phyloP scores from a whole-genome alignment of 2,113 vertebrate genomes.

The Psittacus erithacus region DNA sequence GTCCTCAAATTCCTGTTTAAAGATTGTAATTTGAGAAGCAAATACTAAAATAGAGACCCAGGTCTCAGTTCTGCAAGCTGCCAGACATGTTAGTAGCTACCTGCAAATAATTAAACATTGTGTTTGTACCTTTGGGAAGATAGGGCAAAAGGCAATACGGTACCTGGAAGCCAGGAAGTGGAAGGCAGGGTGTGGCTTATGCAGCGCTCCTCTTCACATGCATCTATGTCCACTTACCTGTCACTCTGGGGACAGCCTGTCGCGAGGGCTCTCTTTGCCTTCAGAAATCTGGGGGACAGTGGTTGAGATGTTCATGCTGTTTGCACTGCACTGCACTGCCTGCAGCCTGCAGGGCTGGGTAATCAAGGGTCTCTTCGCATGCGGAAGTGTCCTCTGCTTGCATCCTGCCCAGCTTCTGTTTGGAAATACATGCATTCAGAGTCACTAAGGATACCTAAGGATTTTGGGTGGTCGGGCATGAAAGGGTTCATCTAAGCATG shows the following conservation, averaged over 20 bases:
- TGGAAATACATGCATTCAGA: not conserved
- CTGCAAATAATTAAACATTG: accelerated
- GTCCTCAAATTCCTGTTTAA: not conserved
- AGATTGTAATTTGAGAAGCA: not conserved
- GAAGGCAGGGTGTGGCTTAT: not conserved
- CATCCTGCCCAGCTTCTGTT: not conserved
- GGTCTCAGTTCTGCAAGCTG: not conserved
- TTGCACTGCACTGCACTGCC: not conserved
- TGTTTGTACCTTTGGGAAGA: not conserved
- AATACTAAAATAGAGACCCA: not conserved
- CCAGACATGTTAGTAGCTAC: not conserved
- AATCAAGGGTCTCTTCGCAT: not conserved
- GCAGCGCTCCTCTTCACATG: not conserved
- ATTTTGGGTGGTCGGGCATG: not conserved
- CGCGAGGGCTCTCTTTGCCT: not conserved
- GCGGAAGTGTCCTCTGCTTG: not conserved
- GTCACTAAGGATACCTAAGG: not conserved
- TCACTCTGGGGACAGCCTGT: not conserved
- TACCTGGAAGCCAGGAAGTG: not conserved
- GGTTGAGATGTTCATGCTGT: accelerated
- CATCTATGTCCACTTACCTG: not conserved
- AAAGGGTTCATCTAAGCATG: not conserved
- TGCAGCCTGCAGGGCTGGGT: accelerated
- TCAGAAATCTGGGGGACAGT: not conserved
- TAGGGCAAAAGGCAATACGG: no score